Base-by-base conservation (phyloP, 2,797 vertebrate genomes). In the Eulemur albifrons region DNA sequence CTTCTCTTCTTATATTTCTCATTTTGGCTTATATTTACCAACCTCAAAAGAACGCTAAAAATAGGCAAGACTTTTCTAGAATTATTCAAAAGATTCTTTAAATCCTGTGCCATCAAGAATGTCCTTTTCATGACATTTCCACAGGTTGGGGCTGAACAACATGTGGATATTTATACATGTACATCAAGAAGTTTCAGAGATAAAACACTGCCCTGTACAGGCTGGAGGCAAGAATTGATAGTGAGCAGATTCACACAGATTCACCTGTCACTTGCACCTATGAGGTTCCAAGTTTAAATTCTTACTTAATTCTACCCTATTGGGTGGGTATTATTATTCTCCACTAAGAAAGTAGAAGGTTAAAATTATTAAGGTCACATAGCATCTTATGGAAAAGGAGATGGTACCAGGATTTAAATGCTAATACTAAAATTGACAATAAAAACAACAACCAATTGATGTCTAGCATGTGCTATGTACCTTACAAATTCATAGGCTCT, bases 1-100 rank as follows among this genome's bases (percentile, higher is more conserved):
- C 67, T 92, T 93, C 25, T 90, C 57, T 81, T 89, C n/a, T 69
- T 75, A 1, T 85, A 65, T 79, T 93, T 97, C 32, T 90, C 35
- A 87, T 73, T 94, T 52, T 40, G 76, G 43, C 13, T 94, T 83
- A 63, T 63, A 65, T 75, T 92, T 67, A 50, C 13, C 69, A 79
- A 80, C 6, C 48, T 38, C 52, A 54, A 86, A 67, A 21, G 25
- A 91, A 96, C 59, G 50, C 30, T 72, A 65, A 91, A 84, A 84
- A 67, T 30, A 38, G 40, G 1, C 11, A 75, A 63, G 17, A 61
- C 23, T 75, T 94, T 93, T 89, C 15, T 45, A 79, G 65, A 93
- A 81, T 79, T 27, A 45, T 35, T 32, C 45, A 45, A 45, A 72
- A 2, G 7, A 92, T 72, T 87, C 38, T 90, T 89, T 89, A 23